Evolutionary conservation across 2,113 vertebrate genomes (phyloP).

Genomic region (Marmota flaviventris): DNA sequence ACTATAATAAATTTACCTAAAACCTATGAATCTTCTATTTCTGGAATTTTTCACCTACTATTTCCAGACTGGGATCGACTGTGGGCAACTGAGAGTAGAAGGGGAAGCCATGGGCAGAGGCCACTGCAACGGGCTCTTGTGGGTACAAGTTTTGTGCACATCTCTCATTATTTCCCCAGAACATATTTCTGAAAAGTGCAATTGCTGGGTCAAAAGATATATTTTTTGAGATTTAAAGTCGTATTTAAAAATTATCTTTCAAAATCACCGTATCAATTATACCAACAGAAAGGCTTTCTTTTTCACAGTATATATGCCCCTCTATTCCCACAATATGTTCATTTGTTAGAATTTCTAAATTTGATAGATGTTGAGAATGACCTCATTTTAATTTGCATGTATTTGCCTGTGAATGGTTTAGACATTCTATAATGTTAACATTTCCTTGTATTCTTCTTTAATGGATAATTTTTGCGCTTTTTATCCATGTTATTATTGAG

Average conservation of each 20-base stretch:
- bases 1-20: not conserved
- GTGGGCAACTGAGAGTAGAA: not conserved
- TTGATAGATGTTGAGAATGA: not conserved
- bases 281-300: not conserved
- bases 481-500: not conserved
- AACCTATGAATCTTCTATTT: not conserved
- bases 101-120: not conserved
- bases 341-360: not conserved
- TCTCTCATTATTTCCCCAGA: not conserved
- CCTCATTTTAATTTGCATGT: constrained; percentile 15
- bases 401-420: not conserved
- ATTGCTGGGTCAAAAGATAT: not conserved
- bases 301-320: not conserved
- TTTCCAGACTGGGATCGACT: not conserved
- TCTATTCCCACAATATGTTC: not conserved
- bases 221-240: constrained; percentile 23
- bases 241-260: not conserved
- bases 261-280: not conserved
- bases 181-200: constrained; percentile 42
- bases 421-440: not conserved
- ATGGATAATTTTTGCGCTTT: not conserved
- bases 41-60: not conserved
- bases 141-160: not conserved
- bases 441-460: not conserved
- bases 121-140: not conserved